These are phyloP conservation scores for Belgica antarctica DNA, from an alignment of 2,888 invertebrate genomes.

Conservation along the genomic window DNA sequence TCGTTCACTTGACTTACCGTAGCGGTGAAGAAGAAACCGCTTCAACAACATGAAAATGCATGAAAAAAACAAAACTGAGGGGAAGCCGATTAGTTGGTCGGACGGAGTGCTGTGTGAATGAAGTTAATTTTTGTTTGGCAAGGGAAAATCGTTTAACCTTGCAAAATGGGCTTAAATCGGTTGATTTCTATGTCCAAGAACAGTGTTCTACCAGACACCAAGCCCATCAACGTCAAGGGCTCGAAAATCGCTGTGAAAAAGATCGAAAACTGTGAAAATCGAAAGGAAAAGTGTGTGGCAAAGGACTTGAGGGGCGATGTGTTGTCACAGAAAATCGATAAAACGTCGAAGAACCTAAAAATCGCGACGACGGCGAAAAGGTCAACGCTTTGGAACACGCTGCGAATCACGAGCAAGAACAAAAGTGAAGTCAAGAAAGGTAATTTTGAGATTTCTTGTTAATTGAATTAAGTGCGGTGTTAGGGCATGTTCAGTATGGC, in stretches of 20 bases:
- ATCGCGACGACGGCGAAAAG: conserved; percentile 33
- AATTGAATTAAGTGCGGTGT: too few species aligned
- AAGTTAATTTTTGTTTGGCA: conserved; percentile 23
- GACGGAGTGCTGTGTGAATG: conserved; percentile 36
- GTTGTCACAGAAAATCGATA: conserved; percentile 33
- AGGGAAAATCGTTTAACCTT: conserved; percentile 10
- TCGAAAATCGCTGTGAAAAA: conserved; percentile 29
- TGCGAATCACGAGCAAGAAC: conserved; percentile 34
- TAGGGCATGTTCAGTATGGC: too few species aligned
- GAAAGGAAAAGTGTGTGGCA: conserved; percentile 14
- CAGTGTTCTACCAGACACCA: conserved; percentile 32
- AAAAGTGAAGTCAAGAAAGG: conserved; percentile 30
- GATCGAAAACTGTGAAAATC: not conserved
- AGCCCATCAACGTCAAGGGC: not conserved
- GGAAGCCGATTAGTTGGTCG: conserved; percentile 41
- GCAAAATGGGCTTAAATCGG: conserved; percentile 38
- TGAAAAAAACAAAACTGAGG: not conserved
- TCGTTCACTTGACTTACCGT: conserved; percentile 10
- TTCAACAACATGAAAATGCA: conserved; percentile 17
- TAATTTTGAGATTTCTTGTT: conserved; percentile 25
- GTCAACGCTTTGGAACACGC: conserved; percentile 30
- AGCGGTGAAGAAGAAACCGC: not conserved
- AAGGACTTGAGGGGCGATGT: not conserved
- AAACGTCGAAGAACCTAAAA: conserved; percentile 34
- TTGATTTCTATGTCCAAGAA: conserved; percentile 36